phyloP scores from a whole-genome alignment of 2,888 invertebrate genomes.

The Archaeoteleia sp. region DNA sequence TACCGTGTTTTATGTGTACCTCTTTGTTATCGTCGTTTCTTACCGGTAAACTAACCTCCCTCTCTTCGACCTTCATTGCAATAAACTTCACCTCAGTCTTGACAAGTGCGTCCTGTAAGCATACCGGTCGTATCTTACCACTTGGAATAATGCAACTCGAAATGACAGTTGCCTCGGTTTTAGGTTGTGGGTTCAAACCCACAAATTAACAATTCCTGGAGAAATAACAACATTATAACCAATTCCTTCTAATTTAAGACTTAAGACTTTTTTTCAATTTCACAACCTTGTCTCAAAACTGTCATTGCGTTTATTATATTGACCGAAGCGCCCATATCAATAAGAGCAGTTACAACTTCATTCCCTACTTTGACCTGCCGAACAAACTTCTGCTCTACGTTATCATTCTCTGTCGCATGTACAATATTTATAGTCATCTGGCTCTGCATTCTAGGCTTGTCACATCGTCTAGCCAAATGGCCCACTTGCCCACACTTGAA shows the following conservation, averaged over 20 bases:
- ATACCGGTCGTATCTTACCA: slow-evolving; percentile 14
- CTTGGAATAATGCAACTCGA: slow-evolving; percentile 24
- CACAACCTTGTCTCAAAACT: background rate
- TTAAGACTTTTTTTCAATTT: background rate
- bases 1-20: no score
- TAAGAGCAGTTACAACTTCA: background rate
- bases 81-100: background rate
- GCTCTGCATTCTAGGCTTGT: no score
- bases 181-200: slow-evolving; percentile 10
- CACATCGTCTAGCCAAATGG: no score
- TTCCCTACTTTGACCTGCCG: background rate
- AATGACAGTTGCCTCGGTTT: slow-evolving; percentile 4
- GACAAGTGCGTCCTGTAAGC: slow-evolving; percentile 9
- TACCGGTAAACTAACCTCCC: no score
- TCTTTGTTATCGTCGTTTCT: background rate
- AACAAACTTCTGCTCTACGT: no score
- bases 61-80: no score
- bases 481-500: no score
- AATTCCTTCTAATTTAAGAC: slow-evolving; percentile 5
- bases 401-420: no score
- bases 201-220: slow-evolving; percentile 12
- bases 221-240: background rate
- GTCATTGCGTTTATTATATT: slow-evolving; percentile 12
- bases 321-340: slow-evolving; percentile 21
- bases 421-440: no score